Conservation (phyloP, 2,797 vertebrate species). For the Somateria mollissima region DNA sequence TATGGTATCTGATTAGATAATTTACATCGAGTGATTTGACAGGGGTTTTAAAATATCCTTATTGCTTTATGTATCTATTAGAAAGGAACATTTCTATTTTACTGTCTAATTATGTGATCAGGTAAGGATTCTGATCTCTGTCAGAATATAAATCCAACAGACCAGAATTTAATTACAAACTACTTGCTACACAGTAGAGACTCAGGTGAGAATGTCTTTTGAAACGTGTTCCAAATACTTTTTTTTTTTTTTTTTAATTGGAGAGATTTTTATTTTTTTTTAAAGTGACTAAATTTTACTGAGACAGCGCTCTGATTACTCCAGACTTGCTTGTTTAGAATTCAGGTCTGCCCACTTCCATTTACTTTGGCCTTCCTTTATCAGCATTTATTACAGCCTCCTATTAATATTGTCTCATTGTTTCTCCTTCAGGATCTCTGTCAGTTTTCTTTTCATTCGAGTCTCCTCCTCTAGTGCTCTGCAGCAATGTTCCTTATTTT, state of each 20-base stretch:
- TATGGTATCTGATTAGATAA: slow-evolving; percentile 60
- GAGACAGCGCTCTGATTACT: not conserved
- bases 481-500: not conserved
- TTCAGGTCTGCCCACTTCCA: not conserved
- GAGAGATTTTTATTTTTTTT: not conserved
- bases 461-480: not conserved
- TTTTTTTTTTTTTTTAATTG: not conserved
- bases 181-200: not conserved
- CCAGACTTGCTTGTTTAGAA: not conserved
- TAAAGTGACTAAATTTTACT: not conserved
- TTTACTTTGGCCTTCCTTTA: not conserved
- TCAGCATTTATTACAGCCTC: not conserved
- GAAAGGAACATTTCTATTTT: slow-evolving; percentile 45
- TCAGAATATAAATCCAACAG: slow-evolving; percentile 14
- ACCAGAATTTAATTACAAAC: slow-evolving; percentile 30
- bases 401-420: not conserved
- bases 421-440: not conserved
- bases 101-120: slow-evolving; percentile 36
- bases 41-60: slow-evolving; percentile 54
- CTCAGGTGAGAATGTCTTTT: not conserved
- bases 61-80: slow-evolving; percentile 36
- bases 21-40: slow-evolving; percentile 55
- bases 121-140: not conserved
- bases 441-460: not conserved
- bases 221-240: not conserved